Base-by-base conservation (phyloP, 1,140 invertebrate genomes). In the Drosophila equinoxialis region DNA sequence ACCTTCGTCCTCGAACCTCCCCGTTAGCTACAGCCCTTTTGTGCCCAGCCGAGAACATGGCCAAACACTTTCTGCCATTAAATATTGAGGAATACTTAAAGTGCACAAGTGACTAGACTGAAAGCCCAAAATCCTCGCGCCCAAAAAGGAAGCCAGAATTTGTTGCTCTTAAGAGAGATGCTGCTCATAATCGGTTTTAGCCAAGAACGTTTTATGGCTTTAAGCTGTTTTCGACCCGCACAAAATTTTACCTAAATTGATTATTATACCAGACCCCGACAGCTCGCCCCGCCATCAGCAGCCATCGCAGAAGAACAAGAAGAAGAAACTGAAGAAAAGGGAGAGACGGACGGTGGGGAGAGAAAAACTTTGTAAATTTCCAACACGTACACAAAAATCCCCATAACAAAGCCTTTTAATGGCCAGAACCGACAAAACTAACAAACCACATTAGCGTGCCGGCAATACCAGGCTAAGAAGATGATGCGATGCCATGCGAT, bases 331-430 rank as follows among this genome's bases (percentile, higher is more conserved):
- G 2, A 10, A 14, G 13, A 57, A 13, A 45, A 55, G 11, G 70
- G 51, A 60, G 11, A 0, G 1, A 6, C 30, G 6, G 30, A 17
- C 17, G 30, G 1, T 3, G 23, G 23, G 30, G 30, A 30, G 30
- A 41, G 45, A 64, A 48, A 68, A 82, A 86, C 70, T 80, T 87
- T 89, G 79, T 80, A 84, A 87, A 79, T 84, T 87, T 87, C 17
- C 83, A 87, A 87, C 83, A 89, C 83, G 83, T 87, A 89, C 80
- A 89, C 84, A 87, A 87, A 87, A 51, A 51, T 51, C 89, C 84
- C 83, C 84, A 83, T 72, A 78, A 82, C 84, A 89, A 87, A 87
- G 84, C 83, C 83, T 84, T 87, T 89, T 87, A 87, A 87, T 87
- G 84, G 80, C 83, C 80, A 42, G 69, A 80, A 79, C 45, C 59